Evolutionary conservation across 2,797 vertebrate genomes (phyloP).

Genomic region (Poliocrania exsul): DNA sequence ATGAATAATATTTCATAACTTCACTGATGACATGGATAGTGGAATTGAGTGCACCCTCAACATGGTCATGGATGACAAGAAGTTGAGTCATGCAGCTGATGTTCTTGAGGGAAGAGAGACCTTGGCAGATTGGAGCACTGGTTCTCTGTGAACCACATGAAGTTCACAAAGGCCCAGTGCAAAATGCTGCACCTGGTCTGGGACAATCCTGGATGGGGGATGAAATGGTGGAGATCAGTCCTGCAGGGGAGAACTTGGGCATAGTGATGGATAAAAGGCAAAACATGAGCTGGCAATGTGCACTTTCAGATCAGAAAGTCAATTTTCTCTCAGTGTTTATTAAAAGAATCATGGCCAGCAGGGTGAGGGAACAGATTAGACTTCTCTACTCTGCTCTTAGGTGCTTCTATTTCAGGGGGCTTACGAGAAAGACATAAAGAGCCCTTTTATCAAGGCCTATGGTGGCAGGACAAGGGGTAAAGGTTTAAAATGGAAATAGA

Average conservation of each 20-base stretch:
- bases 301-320: background rate
- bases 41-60: no score
- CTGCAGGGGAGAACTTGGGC: background rate
- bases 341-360: background rate
- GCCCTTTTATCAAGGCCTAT: background rate
- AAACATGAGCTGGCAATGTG: fast-evolving
- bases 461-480: background rate
- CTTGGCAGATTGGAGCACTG: background rate
- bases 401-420: background rate
- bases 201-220: no score
- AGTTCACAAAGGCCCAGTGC: background rate
- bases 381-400: background rate
- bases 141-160: background rate
- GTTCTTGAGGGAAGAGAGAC: background rate
- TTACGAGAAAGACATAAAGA: background rate
- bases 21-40: background rate
- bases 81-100: background rate
- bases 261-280: background rate
- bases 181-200: background rate
- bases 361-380: background rate
- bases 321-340: background rate
- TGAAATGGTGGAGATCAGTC: background rate
- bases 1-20: background rate
- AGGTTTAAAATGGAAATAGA: background rate
- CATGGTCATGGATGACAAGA: background rate